Evolutionary conservation across 2,797 vertebrate species (phyloP).

Genomic region (Malacoraja senta): DNA sequence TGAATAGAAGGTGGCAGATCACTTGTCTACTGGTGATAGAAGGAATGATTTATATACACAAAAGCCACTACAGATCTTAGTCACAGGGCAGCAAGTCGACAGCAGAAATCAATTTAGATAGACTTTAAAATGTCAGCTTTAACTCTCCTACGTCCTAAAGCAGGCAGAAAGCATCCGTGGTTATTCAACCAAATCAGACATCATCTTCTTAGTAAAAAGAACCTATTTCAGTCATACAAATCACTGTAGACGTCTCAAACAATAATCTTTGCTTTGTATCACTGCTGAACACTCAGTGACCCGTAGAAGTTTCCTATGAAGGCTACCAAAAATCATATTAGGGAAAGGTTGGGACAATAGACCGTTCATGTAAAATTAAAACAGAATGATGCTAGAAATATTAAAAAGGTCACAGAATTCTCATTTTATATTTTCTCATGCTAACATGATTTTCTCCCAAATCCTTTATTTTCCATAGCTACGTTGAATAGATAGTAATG

Average conservation of each 20-base stretch:
- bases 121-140: constrained; percentile 32
- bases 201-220: constrained; percentile 29
- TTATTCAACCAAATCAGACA: constrained; percentile 29
- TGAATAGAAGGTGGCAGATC: constrained; percentile 32
- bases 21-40: constrained; percentile 25
- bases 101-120: constrained; percentile 34
- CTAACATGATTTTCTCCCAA: not conserved
- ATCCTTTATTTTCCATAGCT: not conserved
- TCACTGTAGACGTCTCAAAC: not conserved
- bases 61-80: constrained; percentile 29
- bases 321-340: not conserved
- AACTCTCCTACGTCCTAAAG: constrained; percentile 30
- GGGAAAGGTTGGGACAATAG: not conserved
- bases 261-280: not conserved
- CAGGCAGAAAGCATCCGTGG: not conserved
- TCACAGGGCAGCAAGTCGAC: constrained; percentile 31
- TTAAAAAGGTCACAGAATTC: not conserved
- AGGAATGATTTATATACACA: constrained; percentile 29
- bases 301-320: not conserved
- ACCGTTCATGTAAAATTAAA: not conserved
- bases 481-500: not conserved
- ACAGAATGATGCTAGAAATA: not conserved
- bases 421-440: not conserved
- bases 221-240: not conserved
- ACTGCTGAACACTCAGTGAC: not conserved